These are phyloP conservation scores for Pocillopora grandis DNA, from an alignment of 92 coral and sea anemone species.

Conservation along the genomic window DNA sequence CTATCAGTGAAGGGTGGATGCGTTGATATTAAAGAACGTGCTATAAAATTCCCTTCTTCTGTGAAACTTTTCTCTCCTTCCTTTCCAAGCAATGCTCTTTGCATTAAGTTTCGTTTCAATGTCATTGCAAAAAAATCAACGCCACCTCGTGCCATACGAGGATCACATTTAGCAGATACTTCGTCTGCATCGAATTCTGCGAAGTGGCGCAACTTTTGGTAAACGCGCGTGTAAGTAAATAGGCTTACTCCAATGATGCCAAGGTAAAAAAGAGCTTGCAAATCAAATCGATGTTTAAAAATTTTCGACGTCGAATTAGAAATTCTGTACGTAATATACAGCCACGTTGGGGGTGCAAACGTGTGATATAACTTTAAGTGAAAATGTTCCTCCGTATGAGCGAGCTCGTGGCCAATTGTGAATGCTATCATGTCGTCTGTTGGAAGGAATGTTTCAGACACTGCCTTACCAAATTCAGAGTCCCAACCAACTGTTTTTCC, in stretches of 20 bases:
- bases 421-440: constrained; percentile 74
- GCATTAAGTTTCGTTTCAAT: constrained; percentile 59
- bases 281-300: constrained; percentile 25
- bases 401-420: constrained; percentile 80
- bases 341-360: constrained; percentile 68
- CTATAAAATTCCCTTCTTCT: constrained; percentile 68
- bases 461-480: constrained; percentile 68
- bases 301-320: constrained; percentile 35
- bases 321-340: constrained; percentile 68
- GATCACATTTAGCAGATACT: constrained; percentile 62
- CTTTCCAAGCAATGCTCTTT: constrained; percentile 65
- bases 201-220: constrained; percentile 48
- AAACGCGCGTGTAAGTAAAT: constrained; percentile 46
- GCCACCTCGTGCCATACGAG: constrained; percentile 69
- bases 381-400: constrained; percentile 61
- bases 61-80: constrained; percentile 61
- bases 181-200: constrained; percentile 75
- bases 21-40: constrained; percentile 1
- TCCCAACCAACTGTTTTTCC: constrained; percentile 70
- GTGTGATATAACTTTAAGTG: constrained; percentile 39
- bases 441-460: constrained; percentile 61
- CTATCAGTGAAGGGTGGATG: constrained; percentile 76
- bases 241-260: constrained; percentile 68
- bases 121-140: constrained; percentile 61
- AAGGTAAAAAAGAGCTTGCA: constrained; percentile 59